Evolutionary conservation across 2,797 vertebrate genomes (phyloP).

Genomic region (Aeoliscus strigatus): DNA sequence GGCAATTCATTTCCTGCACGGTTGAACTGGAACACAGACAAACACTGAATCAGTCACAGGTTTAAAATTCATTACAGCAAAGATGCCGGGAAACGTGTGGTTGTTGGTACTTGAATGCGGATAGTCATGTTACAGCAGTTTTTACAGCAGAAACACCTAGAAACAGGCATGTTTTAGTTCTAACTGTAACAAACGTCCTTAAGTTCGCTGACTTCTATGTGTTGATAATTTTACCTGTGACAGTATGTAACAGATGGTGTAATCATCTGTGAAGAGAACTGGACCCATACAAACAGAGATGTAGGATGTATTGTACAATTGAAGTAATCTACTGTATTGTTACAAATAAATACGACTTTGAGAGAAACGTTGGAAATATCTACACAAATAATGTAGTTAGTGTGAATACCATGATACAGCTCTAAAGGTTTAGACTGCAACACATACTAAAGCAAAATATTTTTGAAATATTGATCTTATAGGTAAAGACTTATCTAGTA

Average conservation of each 20-base stretch:
- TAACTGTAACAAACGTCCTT: no score
- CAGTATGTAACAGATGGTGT: neutral
- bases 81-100: slow-evolving; percentile 25
- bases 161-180: no score
- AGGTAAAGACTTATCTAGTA: no score
- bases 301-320: neutral
- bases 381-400: no score
- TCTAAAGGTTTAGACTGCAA: no score
- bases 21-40: slow-evolving; percentile 51
- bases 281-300: neutral
- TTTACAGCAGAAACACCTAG: neutral
- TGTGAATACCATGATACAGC: no score
- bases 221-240: neutral
- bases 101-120: slow-evolving; percentile 26
- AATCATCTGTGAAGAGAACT: neutral
- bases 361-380: no score
- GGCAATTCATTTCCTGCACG: slow-evolving; percentile 76
- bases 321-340: neutral
- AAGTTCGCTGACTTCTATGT: no score
- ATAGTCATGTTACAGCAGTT: slow-evolving; percentile 36
- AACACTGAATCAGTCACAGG: slow-evolving; percentile 56
- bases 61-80: slow-evolving; percentile 68
- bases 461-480: no score
- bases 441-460: no score
- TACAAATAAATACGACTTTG: neutral